phyloP scores from a whole-genome alignment of 2,797 vertebrate genomes.

The Allobates femoralis region DNA sequence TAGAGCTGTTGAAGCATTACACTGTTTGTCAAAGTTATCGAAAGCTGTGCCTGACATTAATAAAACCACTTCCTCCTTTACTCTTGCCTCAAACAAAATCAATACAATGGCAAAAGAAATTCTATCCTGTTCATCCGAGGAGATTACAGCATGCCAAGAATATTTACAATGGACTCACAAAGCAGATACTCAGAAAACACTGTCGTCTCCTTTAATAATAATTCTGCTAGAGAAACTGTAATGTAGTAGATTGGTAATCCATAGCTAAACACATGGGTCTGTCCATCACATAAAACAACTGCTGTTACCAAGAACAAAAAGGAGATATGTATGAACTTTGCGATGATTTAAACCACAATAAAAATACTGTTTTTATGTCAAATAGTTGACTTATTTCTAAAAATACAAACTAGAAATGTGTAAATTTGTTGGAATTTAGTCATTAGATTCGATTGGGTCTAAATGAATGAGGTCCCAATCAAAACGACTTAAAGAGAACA shows the following conservation, averaged over 20 bases:
- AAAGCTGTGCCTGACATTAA: slow-evolving; percentile 53
- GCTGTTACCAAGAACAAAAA: neutral
- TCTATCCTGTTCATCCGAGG: slow-evolving; percentile 3
- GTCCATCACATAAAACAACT: neutral
- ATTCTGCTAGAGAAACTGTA: neutral
- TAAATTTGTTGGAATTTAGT: too few relatives aligned
- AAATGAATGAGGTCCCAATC: too few relatives aligned
- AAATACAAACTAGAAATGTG: neutral
- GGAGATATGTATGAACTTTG: neutral
- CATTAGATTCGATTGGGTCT: too few relatives aligned
- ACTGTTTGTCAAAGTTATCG: slow-evolving; percentile 43
- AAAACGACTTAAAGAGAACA: too few relatives aligned
- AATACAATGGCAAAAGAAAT: slow-evolving; percentile 40
- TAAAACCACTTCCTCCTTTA: slow-evolving; percentile 47
- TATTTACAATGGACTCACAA: slow-evolving; percentile 43
- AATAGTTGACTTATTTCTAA: neutral
- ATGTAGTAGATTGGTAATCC: neutral
- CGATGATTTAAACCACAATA: neutral
- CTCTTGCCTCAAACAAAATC: slow-evolving; percentile 38
- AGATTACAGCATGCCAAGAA: slow-evolving; percentile 44
- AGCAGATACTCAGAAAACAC: slow-evolving; percentile 13
- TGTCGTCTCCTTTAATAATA: slow-evolving; percentile 26
- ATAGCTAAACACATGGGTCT: slow-evolving; percentile 10
- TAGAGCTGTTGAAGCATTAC: slow-evolving; percentile 35
- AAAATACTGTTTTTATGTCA: neutral